phyloP scores from a whole-genome alignment of 2,797 vertebrate genomes.

The Sciaenops ocellatus region DNA sequence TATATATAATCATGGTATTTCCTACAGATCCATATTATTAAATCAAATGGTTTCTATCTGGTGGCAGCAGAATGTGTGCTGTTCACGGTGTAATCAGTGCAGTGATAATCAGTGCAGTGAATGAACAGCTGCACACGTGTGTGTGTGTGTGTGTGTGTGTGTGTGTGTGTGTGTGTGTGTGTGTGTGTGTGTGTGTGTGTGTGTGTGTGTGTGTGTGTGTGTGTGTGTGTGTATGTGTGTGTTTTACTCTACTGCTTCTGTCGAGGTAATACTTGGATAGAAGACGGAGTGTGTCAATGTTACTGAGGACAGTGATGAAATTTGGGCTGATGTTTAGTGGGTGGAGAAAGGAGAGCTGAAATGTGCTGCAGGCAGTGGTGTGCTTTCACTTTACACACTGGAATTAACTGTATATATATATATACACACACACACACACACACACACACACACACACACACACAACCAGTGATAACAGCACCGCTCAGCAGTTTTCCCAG shows the following conservation, averaged over 20 bases:
- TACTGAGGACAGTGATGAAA: constrained; percentile 25
- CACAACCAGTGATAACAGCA: constrained; percentile 45
- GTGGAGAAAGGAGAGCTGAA: constrained; percentile 24
- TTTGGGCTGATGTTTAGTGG: constrained; percentile 10
- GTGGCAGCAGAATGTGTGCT: constrained; percentile 10
- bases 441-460: constrained; percentile 24
- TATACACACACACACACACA: constrained; percentile 21
- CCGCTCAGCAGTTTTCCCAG: constrained; percentile 58
- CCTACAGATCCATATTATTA: too few species aligned
- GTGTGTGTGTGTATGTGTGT: too few species aligned
- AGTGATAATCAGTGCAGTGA: background rate
- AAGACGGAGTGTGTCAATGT: background rate
- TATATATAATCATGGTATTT: too few species aligned
- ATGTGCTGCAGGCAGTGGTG: constrained; percentile 56
- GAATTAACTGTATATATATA: constrained; percentile 28
- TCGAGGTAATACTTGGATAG: background rate
- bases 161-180: too few species aligned
- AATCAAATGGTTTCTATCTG: background rate
- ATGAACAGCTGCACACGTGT: background rate
- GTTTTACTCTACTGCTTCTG: background rate
- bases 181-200: too few species aligned
- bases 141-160: too few species aligned
- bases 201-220: too few species aligned
- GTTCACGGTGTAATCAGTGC: too few species aligned
- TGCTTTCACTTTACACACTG: constrained; percentile 35